Conservation (phyloP, 2,888 invertebrate species). For the Agrotis puta region DNA sequence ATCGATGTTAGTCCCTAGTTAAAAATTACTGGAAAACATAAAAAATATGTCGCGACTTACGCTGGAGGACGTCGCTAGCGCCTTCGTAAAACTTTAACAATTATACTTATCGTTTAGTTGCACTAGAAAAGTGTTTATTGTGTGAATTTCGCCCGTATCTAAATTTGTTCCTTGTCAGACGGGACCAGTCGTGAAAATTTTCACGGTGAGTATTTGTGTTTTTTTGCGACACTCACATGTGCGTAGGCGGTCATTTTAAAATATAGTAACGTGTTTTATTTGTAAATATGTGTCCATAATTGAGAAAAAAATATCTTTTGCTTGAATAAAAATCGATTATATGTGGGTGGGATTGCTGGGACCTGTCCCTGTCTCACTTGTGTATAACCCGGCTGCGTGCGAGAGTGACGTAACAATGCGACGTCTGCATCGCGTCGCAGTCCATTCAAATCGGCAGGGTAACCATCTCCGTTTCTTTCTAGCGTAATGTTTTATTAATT, state of each 20-base stretch:
- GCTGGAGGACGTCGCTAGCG: constrained; percentile 71
- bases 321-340: constrained; percentile 89
- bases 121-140: constrained; percentile 82
- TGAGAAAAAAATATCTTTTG: constrained; percentile 67
- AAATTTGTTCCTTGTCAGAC: constrained; percentile 87
- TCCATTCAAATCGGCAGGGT: constrained; percentile 76
- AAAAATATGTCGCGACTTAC: constrained; percentile 84
- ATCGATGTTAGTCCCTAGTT: constrained; percentile 85
- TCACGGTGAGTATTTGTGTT: constrained; percentile 85
- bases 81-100: constrained; percentile 76
- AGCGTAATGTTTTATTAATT: constrained; percentile 73
- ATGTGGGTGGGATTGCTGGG: constrained; percentile 87
- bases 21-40: constrained; percentile 85
- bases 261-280: constrained; percentile 63
- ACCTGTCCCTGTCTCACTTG: constrained; percentile 62
- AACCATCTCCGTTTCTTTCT: constrained; percentile 77
- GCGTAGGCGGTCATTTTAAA: constrained; percentile 64
- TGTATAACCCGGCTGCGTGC: constrained; percentile 82
- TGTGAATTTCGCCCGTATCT: constrained; percentile 87
- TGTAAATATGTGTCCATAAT: constrained; percentile 68
- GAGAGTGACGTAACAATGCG: constrained; percentile 82
- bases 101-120: constrained; percentile 76
- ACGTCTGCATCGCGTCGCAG: constrained; percentile 67
- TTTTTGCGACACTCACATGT: constrained; percentile 64
- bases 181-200: constrained; percentile 81